Evolutionary conservation across 2,113 vertebrate genomes (phyloP), one percentile per base, ranked within the genome.

Genomic region (Colius striatus): DNA sequence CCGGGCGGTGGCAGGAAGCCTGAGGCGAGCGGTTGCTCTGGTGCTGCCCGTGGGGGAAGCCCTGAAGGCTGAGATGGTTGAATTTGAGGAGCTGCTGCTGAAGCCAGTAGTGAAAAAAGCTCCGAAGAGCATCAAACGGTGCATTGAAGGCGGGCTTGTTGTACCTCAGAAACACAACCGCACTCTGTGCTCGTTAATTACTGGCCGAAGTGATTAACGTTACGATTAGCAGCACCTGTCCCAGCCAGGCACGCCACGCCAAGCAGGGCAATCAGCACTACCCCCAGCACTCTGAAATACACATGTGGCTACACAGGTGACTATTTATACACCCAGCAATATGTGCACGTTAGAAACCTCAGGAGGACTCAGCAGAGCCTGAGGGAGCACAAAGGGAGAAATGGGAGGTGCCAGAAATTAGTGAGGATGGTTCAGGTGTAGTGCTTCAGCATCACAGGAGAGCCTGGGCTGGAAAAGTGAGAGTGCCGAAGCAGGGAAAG

Each of bases 141-240:
- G 47, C 47, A 17, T 17, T 17, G 47, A 41, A 41, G 12, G 38
- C 38, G 38, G 38, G 9, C 38, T 12, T 27, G 65, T 29, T 8
- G 0, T 1, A 5, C 17, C 15, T 36, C 48, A 4, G 57, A 6
- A 8, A 5, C 16, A 1, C 57, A 1, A 0, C 1, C 67, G 2
- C 16, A 6, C 67, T 26, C 43, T 3, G 41, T 0, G 19, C 3
- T 25, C 41, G 0, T 26, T 79, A 20, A 25, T 55, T 10, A 6
- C n/a, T 1, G 26, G 1, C 32, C 6, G 12, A 21, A 10, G 71
- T 2, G 41, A 26, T 76, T 6, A n/a, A 12, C 2, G 9, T 5
- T 41, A 41, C 9, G 4, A 41, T 41, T 41, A 41, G 38, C 12
- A 41, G 38, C 38, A 41, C 38, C 38, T 41, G 27, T 6, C 32